A percentile compares a stretch with the other conserved stretches of the same genome.
phyloP scores from a whole-genome alignment of 2,113 vertebrate genomes.

The Dicentrarchus labrax region DNA sequence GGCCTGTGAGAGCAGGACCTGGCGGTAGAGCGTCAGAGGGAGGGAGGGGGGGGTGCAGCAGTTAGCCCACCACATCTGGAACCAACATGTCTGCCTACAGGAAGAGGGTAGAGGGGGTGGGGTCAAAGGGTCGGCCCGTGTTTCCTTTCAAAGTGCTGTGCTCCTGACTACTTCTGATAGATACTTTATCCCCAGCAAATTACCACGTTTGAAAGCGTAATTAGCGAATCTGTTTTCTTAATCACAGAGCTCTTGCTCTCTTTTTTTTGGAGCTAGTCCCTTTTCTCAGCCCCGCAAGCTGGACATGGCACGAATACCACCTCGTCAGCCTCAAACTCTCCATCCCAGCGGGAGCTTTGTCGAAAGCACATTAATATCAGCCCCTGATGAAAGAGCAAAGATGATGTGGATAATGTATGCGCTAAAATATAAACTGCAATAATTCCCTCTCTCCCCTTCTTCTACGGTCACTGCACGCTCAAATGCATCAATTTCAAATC shows the following conservation, averaged over 20 bases:
- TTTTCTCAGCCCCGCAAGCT: constrained; percentile 68
- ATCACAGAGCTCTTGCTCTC: constrained; percentile 89
- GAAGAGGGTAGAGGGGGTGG: constrained; percentile 89
- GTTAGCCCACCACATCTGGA: constrained; percentile 90
- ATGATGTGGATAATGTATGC: constrained; percentile 70
- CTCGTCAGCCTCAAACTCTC: constrained; percentile 72
- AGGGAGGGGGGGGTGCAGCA: constrained; percentile 27
- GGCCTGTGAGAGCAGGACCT: constrained; percentile 61
- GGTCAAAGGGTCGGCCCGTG: constrained; percentile 90
- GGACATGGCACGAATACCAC: constrained; percentile 74
- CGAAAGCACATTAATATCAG: constrained; percentile 69
- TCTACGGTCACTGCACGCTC: constrained; percentile 60
- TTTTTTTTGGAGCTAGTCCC: constrained; percentile 84
- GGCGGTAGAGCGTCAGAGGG: constrained; percentile 66
- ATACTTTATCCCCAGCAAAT: constrained; percentile 97
- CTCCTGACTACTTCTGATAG: constrained; percentile 93
- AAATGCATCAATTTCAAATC: constrained; percentile 67
- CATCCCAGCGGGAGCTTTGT: constrained; percentile 62
- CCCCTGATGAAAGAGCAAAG: constrained; percentile 77
- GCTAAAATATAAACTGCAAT: constrained; percentile 66
- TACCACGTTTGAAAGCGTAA: constrained; percentile 94
- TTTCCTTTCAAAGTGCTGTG: constrained; percentile 91
- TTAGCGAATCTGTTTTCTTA: constrained; percentile 97
- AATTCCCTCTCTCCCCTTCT: constrained; percentile 49
- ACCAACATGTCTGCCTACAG: constrained; percentile 93